phyloP scores from a whole-genome alignment of 2,888 invertebrate species.

The Callimorpha dominula region DNA sequence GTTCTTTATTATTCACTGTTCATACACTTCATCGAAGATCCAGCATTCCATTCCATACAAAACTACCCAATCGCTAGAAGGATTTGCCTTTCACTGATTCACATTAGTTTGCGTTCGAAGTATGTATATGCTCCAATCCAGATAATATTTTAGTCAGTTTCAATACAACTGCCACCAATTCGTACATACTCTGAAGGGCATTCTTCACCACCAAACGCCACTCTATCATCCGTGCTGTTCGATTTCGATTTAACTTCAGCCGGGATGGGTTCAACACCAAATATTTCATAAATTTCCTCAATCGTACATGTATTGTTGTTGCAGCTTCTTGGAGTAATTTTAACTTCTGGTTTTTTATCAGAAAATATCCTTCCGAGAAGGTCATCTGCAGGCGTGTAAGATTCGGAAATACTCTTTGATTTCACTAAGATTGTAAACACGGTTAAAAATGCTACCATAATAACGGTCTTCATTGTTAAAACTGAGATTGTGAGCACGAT shows the following conservation, averaged over 20 bases:
- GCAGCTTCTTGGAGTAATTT: not conserved
- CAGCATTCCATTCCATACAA: not conserved
- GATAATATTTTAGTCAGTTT: not conserved
- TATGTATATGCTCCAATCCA: not conserved
- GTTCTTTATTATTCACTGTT: too few relatives aligned
- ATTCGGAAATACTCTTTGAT: not conserved
- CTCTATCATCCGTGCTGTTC: not conserved
- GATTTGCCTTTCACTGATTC: too few relatives aligned
- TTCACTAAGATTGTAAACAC: not conserved
- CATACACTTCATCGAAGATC: not conserved
- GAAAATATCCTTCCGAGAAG: not conserved
- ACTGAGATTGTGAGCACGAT: not conserved
- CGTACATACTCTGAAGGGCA: not conserved
- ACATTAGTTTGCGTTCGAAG: too few relatives aligned
- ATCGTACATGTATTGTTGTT: not conserved
- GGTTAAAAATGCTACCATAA: not conserved
- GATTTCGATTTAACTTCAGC: not conserved
- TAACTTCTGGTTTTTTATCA: not conserved
- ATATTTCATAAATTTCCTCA: conserved; percentile 3
- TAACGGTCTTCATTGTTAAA: not conserved
- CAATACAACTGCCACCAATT: not conserved
- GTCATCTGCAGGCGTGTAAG: not conserved
- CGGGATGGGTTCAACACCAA: not conserved
- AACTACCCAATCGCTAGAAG: not conserved
- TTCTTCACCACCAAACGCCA: not conserved